A percentile compares a stretch with the other conserved stretches of the same genome.
Conservation (phyloP, 2,113 vertebrate genomes). For the Anser cygnoides region DNA sequence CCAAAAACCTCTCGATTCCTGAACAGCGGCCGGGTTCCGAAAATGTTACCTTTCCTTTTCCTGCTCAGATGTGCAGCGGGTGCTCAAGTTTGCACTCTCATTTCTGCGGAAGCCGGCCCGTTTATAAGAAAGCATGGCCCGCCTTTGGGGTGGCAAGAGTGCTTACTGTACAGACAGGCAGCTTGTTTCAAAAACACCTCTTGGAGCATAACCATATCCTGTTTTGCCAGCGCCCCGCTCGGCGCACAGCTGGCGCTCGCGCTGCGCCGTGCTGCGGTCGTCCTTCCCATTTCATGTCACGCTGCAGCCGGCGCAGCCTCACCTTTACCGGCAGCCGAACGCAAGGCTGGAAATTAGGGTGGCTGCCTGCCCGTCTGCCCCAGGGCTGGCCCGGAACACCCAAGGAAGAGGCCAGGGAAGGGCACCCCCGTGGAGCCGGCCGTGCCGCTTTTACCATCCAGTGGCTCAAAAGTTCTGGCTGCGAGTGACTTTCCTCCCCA, state of each 20-base stretch:
- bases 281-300: not conserved
- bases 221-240: not conserved
- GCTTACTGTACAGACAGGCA: not conserved
- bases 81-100: not conserved
- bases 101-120: not conserved
- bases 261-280: rapidly evolving
- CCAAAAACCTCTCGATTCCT: not conserved
- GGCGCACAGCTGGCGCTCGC: rapidly evolving
- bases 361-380: not conserved
- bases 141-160: rapidly evolving
- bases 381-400: rapidly evolving
- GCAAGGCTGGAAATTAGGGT: rapidly evolving
- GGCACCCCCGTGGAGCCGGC: not conserved
- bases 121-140: not conserved
- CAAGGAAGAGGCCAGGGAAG: not conserved
- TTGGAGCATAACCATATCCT: not conserved
- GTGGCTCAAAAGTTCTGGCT: not conserved
- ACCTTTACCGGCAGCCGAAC: rapidly evolving
- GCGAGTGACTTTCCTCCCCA: not conserved
- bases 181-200: not conserved
- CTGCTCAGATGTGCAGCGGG: rapidly evolving
- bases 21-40: too few relatives aligned
- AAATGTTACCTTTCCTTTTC: not conserved
- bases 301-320: not conserved
- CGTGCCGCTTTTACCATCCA: rapidly evolving